Evolutionary conservation across 1,140 invertebrate species (phyloP).

Genomic region (Diploscapter pachys): DNA sequence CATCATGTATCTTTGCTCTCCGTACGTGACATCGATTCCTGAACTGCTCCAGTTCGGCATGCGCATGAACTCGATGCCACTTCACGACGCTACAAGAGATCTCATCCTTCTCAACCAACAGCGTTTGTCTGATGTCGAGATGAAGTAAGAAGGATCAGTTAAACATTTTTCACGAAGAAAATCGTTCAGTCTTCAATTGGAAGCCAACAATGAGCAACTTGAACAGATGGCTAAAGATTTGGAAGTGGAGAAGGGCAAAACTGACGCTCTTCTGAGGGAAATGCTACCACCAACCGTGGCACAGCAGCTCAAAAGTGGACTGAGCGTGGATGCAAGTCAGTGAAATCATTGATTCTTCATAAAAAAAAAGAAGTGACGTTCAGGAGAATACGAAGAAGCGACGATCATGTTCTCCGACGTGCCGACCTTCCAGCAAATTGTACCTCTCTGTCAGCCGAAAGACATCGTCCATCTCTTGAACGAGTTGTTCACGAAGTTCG

Average conservation of each 20-base stretch:
- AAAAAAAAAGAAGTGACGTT: not conserved
- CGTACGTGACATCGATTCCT: slow-evolving; percentile 57
- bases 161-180: not conserved
- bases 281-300: slow-evolving; percentile 52
- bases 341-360: slow-evolving; percentile 5
- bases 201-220: slow-evolving; percentile 89
- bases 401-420: slow-evolving; percentile 54
- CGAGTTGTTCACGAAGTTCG: slow-evolving; percentile 91
- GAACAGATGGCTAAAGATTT: slow-evolving; percentile 90
- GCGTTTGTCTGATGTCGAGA: slow-evolving; percentile 93
- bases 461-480: slow-evolving; percentile 87
- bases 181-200: slow-evolving; percentile 72
- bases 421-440: slow-evolving; percentile 53
- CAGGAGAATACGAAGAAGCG: slow-evolving; percentile 53
- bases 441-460: slow-evolving; percentile 49
- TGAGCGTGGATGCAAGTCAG: slow-evolving; percentile 49
- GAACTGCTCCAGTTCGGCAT: slow-evolving; percentile 67
- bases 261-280: slow-evolving; percentile 68
- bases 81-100: slow-evolving; percentile 93
- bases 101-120: slow-evolving; percentile 93
- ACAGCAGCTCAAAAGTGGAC: slow-evolving; percentile 52
- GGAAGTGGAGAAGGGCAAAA: slow-evolving; percentile 91
- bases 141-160: slow-evolving; percentile 72
- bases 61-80: slow-evolving; percentile 87
- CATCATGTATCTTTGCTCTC: slow-evolving; percentile 55